Base-by-base conservation (phyloP, 2,797 vertebrate genomes). In the Simalia tracyae region DNA sequence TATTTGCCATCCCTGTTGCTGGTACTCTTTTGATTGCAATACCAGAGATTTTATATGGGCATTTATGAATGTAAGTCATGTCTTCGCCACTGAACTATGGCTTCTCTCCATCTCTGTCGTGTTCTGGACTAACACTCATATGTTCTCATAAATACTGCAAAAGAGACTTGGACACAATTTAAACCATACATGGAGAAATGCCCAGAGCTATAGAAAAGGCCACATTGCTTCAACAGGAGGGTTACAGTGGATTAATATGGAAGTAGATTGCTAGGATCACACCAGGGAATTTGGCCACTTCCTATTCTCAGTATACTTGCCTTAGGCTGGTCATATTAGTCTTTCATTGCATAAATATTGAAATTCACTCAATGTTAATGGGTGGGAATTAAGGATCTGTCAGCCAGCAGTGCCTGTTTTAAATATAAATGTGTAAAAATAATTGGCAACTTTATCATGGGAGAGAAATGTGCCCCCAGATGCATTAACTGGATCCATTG, bases 311-410 rank as follows among this genome's bases (percentile, higher is more conserved):
- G 88, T 91, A 91, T 68, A 60, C 84, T 86, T 91, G 86, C 86
- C 36, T 91, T 88, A 91, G 90, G 92, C 87, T 81, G 64, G 56
- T 76, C 85, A 59, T 54, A 92, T 90, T 84, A 93, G 50, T 68
- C 36, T 84, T 91, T 84, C 72, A 89, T 66, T 89, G 68, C 72
- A 92, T 66, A 89, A 89, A 87, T 85, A 87, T 56, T 84, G 88
- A 66, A 87, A 87, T 84, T 42, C 76, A 66, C 61, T 88, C 76
- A 91, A 12, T 90, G 84, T 93, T 88, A 91, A 88, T 68, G 56
- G 60, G 61, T 72, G 72, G 59, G 88, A 89, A 89, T 91, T 91
- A 81, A 59, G 84, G 87, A 91, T 89, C 63, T 91, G 92, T 89
- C 92, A 91, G 93, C 56, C 42, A 88, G 54, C 89, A 84, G 68